Percentiles rank a stretch among this genome's conserved stretches.
Conservation (phyloP, 1,140 invertebrate genomes). For the Heliconius eleuchia region DNA sequence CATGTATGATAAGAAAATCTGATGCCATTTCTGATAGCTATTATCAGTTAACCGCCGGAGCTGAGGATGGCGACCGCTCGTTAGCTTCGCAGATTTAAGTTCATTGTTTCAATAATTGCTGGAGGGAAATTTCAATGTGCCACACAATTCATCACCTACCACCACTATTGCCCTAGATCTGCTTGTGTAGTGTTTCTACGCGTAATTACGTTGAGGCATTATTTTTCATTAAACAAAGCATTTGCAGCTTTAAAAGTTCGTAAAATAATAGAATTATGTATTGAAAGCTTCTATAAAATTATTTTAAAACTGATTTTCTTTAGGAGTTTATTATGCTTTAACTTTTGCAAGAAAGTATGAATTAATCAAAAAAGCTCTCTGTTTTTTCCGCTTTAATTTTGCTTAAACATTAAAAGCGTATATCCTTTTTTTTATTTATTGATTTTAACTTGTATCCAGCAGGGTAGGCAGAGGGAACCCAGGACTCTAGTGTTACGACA, state of each 20-base stretch:
- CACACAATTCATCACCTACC: constrained; percentile 22
- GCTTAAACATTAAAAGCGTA: no score
- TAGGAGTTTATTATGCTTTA: not conserved
- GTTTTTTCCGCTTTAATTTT: no score
- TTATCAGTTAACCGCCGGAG: constrained; percentile 23
- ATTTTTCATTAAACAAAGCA: not conserved
- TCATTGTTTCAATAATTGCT: constrained; percentile 34
- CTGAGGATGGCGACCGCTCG: constrained; percentile 29
- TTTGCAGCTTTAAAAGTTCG: not conserved
- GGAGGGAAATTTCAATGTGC: constrained; percentile 24
- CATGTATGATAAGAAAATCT: not conserved
- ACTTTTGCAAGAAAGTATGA: no score
- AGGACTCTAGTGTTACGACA: no score
- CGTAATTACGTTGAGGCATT: not conserved
- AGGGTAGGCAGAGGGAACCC: no score
- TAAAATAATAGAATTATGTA: not conserved
- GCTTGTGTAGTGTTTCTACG: constrained; percentile 6
- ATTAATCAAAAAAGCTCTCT: no score
- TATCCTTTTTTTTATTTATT: no score
- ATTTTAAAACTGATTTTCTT: not conserved
- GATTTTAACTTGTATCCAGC: no score
- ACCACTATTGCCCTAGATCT: constrained; percentile 25
- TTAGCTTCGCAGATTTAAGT: constrained; percentile 31
- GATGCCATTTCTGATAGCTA: constrained; percentile 16
- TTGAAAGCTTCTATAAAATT: not conserved